phyloP scores from a whole-genome alignment of 2,888 invertebrate species.

The Pristionchus arcanus region DNA sequence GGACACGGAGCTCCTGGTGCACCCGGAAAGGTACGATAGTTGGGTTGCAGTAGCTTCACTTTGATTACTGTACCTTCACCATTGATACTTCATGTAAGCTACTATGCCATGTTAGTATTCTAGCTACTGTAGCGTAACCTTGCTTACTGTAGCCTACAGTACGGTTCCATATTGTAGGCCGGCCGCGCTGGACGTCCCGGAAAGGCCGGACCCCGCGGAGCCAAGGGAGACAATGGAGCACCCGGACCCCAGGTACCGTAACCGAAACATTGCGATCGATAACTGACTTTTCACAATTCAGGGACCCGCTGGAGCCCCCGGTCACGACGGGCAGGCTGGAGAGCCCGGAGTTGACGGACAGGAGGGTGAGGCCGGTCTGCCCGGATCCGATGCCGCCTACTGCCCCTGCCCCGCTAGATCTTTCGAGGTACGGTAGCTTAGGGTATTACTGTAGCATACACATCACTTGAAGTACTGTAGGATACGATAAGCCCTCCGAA shows the following conservation, averaged over 20 bases:
- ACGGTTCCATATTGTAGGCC: not conserved
- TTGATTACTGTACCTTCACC: no score
- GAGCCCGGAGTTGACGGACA: conserved; percentile 34
- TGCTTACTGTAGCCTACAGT: not conserved
- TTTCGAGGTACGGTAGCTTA: conserved; percentile 20
- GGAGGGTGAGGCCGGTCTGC: conserved; percentile 38
- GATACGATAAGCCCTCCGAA: not conserved
- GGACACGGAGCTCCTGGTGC: conserved; percentile 49
- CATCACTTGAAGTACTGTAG: no score
- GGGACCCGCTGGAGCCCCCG: conserved; percentile 50
- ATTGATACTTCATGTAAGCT: no score
- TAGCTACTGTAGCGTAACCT: not conserved
- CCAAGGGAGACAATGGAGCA: conserved; percentile 47
- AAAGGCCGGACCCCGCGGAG: conserved; percentile 50
- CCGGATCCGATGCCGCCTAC: conserved; percentile 52
- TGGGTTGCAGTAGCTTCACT: no score
- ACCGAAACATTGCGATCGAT: not conserved
- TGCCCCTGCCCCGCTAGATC: conserved; percentile 52
- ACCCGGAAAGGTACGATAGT: conserved; percentile 29
- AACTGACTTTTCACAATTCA: not conserved
- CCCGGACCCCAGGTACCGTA: conserved; percentile 34
- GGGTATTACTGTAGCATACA: not conserved
- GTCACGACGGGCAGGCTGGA: conserved; percentile 37
- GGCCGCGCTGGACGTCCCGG: conserved; percentile 41
- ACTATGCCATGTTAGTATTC: no score